These are phyloP conservation scores for Callinectes sapidus DNA, from an alignment of 2,888 invertebrate species.

Conservation along the genomic window DNA sequence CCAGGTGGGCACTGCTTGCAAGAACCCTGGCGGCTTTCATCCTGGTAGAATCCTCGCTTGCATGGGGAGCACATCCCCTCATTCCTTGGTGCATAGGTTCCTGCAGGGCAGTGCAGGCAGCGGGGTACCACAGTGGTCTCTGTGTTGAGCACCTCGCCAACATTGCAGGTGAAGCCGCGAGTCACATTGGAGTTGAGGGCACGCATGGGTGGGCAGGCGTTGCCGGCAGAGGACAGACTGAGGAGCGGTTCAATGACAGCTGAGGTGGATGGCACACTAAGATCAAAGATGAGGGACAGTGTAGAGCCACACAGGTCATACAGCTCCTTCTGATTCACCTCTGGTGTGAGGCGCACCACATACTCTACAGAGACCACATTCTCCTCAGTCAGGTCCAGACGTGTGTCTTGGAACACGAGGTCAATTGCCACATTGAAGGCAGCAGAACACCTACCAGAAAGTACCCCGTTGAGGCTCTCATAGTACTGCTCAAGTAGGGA, in stretches of 20 bases:
- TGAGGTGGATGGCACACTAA: slow-evolving; percentile 94
- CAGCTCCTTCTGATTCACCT: slow-evolving; percentile 90
- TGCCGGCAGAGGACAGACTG: slow-evolving; percentile 85
- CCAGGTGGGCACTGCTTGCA: slow-evolving; percentile 94
- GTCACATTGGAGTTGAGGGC: slow-evolving; percentile 89
- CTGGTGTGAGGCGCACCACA: slow-evolving; percentile 89
- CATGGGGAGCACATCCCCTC: slow-evolving; percentile 94
- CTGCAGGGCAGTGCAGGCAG: slow-evolving; percentile 97
- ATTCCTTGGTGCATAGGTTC: slow-evolving; percentile 92
- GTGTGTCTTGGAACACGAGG: slow-evolving; percentile 74
- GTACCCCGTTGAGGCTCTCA: slow-evolving; percentile 84
- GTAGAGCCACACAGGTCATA: slow-evolving; percentile 97
- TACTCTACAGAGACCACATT: slow-evolving; percentile 92
- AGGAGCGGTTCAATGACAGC: slow-evolving; percentile 91
- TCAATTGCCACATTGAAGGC: slow-evolving; percentile 83
- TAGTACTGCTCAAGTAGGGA: slow-evolving; percentile 85
- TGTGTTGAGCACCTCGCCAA: slow-evolving; percentile 95
- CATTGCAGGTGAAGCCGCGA: slow-evolving; percentile 93
- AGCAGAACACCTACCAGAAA: slow-evolving; percentile 94
- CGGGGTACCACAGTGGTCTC: slow-evolving; percentile 87
- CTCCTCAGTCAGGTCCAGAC: slow-evolving; percentile 75
- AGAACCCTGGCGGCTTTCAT: slow-evolving; percentile 90
- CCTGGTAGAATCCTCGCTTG: slow-evolving; percentile 94
- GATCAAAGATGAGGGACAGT: slow-evolving; percentile 92
- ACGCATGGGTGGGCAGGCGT: slow-evolving; percentile 92